Percentiles rank a stretch among this genome's conserved stretches.
Conservation (phyloP, 1,140 invertebrate genomes). For the Macrosteles quadrilineatus region DNA sequence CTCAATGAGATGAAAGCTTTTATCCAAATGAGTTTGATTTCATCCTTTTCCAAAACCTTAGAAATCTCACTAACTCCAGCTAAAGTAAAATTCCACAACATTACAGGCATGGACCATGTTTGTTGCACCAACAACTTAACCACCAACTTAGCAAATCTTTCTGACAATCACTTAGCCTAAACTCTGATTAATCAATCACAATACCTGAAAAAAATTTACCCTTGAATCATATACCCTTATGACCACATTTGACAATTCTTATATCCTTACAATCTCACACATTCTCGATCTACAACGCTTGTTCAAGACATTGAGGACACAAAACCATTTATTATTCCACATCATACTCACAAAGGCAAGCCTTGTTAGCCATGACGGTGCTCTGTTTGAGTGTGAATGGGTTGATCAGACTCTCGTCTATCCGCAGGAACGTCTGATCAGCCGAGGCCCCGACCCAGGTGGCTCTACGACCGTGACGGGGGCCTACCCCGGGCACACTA, state of each 20-base stretch:
- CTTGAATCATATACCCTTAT: neutral
- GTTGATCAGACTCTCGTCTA: constrained; percentile 91
- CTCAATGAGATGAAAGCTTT: too few relatives aligned
- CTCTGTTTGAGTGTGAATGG: constrained; percentile 81
- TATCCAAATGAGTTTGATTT: too few relatives aligned
- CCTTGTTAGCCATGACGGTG: constrained; percentile 85
- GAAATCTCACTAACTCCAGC: too few relatives aligned
- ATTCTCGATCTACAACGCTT: neutral
- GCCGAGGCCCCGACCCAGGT: constrained; percentile 93
- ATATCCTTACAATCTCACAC: neutral
- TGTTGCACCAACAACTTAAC: too few relatives aligned
- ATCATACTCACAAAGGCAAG: constrained; percentile 72
- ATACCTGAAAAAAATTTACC: too few relatives aligned
- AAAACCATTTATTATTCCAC: constrained; percentile 33
- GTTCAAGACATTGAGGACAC: too few relatives aligned
- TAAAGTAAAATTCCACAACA: too few relatives aligned
- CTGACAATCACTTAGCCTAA: too few relatives aligned
- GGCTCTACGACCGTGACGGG: constrained; percentile 75
- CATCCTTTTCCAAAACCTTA: too few relatives aligned
- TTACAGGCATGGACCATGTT: too few relatives aligned
- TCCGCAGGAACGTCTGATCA: constrained; percentile 93
- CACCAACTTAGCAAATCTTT: too few relatives aligned
- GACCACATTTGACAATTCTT: neutral
- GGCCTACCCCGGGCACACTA: constrained; percentile 75
- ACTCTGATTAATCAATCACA: too few relatives aligned